phyloP scores from a whole-genome alignment of 2,113 vertebrate species.

The Gymnorhina tibicen region DNA sequence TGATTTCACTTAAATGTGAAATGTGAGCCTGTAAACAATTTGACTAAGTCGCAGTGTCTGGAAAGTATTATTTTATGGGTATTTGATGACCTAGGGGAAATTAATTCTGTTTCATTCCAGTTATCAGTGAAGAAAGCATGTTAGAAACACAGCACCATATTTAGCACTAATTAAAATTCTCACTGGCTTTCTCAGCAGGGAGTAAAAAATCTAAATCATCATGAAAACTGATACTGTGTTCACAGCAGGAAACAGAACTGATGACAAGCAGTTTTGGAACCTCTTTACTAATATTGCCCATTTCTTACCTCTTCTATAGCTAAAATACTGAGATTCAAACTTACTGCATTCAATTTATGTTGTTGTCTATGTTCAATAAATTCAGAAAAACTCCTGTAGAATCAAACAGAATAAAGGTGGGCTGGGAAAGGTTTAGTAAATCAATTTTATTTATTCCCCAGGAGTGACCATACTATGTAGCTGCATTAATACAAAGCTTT shows the following conservation, averaged over 20 bases:
- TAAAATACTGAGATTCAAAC: not conserved
- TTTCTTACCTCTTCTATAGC: not conserved
- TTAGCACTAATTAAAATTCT: conserved; percentile 1
- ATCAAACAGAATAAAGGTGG: not conserved
- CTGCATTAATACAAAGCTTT: not conserved
- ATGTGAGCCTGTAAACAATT: not conserved
- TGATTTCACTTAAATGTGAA: not conserved
- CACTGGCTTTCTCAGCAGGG: not conserved
- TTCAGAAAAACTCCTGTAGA: not conserved
- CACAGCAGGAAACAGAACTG: not conserved
- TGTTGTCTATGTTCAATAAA: not conserved
- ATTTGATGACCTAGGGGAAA: not conserved
- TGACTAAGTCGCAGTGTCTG: not conserved
- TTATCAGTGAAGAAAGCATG: not conserved
- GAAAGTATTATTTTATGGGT: not conserved
- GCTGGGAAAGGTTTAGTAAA: not conserved
- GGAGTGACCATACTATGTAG: not conserved
- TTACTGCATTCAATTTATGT: not conserved
- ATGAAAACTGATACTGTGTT: not conserved
- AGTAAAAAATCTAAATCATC: not conserved
- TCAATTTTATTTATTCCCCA: not conserved
- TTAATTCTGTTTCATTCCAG: not conserved
- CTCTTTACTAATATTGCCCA: not conserved
- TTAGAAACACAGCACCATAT: not conserved
- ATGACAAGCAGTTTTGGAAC: not conserved